Evolutionary conservation across 2,113 vertebrate genomes (phyloP).

Genomic region (Atherinomorus stipes): DNA sequence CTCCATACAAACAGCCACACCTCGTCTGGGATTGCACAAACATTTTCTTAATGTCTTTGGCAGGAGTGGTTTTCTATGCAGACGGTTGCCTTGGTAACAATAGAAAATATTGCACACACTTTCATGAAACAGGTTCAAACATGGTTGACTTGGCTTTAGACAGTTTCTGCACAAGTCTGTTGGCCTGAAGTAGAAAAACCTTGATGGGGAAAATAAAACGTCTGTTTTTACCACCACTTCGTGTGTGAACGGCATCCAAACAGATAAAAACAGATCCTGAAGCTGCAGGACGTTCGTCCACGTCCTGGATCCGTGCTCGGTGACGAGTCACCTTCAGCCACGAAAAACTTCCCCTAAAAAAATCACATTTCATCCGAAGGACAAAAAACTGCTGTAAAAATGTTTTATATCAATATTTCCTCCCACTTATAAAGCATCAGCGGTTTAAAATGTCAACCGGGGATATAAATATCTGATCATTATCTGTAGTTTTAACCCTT

Average conservation of each 20-base stretch:
- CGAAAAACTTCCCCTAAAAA: too few relatives aligned
- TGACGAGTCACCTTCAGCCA: not conserved
- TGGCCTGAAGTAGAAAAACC: conserved; percentile 53
- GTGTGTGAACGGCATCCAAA: conserved; percentile 5
- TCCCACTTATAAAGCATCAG: too few relatives aligned
- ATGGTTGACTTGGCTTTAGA: conserved; percentile 56
- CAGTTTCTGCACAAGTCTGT: conserved; percentile 29
- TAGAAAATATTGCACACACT: conserved; percentile 72
- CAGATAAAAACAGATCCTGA: not conserved
- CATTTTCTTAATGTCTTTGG: conserved; percentile 61
- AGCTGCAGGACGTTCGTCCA: conserved; percentile 10
- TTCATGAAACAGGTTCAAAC: conserved; percentile 56
- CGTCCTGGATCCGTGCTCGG: conserved; percentile 12
- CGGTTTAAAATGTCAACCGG: too few relatives aligned
- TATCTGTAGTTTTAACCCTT: too few relatives aligned
- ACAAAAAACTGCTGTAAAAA: too few relatives aligned
- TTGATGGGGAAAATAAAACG: conserved; percentile 28
- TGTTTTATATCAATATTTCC: too few relatives aligned
- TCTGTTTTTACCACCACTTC: conserved; percentile 6
- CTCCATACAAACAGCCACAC: conserved; percentile 34
- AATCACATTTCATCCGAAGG: too few relatives aligned
- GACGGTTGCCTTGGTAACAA: conserved; percentile 40
- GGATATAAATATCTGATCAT: too few relatives aligned
- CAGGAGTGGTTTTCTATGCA: conserved; percentile 57
- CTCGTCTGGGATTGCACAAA: conserved; percentile 36